Conservation (phyloP, 1,140 invertebrate genomes). For the Eriosoma lanigerum region DNA sequence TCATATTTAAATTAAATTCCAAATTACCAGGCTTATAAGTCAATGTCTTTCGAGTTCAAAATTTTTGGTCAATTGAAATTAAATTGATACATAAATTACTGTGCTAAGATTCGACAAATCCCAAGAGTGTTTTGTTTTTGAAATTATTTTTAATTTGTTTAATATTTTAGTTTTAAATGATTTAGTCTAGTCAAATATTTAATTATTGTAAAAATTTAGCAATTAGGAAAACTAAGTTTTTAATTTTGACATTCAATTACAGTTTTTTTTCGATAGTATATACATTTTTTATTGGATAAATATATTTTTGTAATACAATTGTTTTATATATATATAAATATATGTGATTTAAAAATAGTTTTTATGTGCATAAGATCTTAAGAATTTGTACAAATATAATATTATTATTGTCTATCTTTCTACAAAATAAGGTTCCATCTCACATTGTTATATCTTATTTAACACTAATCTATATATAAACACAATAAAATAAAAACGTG, state of each 20-base stretch:
- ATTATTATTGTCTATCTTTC: slow-evolving; percentile 26
- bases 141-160: not conserved
- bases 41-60: not conserved
- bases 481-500: not conserved
- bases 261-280: slow-evolving; percentile 3
- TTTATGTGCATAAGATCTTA: slow-evolving; percentile 28
- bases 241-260: slow-evolving; percentile 1
- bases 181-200: slow-evolving; percentile 46
- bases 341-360: slow-evolving; percentile 41
- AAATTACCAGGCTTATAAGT: not conserved
- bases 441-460: slow-evolving; percentile 18
- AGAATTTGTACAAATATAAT: slow-evolving; percentile 38
- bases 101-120: not conserved
- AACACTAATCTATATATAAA: slow-evolving; percentile 23
- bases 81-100: too few species aligned
- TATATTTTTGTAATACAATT: slow-evolving; percentile 48
- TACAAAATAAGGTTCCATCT: slow-evolving; percentile 27
- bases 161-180: slow-evolving; percentile 34
- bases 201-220: slow-evolving; percentile 14
- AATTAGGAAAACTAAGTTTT: not conserved
- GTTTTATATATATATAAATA: slow-evolving; percentile 13
- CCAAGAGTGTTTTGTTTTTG: slow-evolving; percentile 2
- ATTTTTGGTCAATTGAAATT: not conserved
- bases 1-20: not conserved
- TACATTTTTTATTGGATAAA: slow-evolving; percentile 31